Percentiles rank a stretch among this genome's conserved stretches.
phyloP scores from a whole-genome alignment of 1,140 invertebrate species.

The Leguminivora glycinivorella region DNA sequence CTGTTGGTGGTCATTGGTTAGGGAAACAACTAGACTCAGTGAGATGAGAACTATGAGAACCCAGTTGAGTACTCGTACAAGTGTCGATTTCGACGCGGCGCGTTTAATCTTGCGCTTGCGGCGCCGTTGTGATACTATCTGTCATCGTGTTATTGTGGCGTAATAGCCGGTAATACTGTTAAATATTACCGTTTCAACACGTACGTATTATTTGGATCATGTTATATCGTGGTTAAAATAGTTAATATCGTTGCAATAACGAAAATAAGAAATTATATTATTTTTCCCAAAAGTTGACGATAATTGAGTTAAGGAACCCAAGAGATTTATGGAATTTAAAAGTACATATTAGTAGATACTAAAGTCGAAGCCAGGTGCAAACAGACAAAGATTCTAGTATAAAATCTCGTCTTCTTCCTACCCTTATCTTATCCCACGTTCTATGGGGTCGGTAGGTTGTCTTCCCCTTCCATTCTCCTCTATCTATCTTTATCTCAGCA shows the following conservation, averaged over 20 bases:
- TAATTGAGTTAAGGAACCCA: neutral
- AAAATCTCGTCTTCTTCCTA: too few relatives aligned
- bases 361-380: too few relatives aligned
- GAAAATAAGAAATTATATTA: neutral
- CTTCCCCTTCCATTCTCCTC: too few relatives aligned
- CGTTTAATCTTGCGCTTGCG: neutral
- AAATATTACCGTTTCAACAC: neutral
- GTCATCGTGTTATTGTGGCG: neutral
- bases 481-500: too few relatives aligned
- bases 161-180: conserved; percentile 11
- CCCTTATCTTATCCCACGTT: too few relatives aligned
- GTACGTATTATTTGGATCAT: neutral
- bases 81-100: neutral
- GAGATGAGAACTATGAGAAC: neutral
- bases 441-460: too few relatives aligned
- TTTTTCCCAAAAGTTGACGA: neutral
- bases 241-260: neutral
- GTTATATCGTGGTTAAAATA: neutral
- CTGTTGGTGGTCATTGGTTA: too few relatives aligned
- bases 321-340: too few relatives aligned
- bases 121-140: neutral
- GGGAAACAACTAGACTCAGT: neutral
- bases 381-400: too few relatives aligned
- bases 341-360: too few relatives aligned
- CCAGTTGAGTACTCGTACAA: neutral